Base-by-base conservation (phyloP, 2,797 vertebrate genomes). In the Epinephelus malabaricus region DNA sequence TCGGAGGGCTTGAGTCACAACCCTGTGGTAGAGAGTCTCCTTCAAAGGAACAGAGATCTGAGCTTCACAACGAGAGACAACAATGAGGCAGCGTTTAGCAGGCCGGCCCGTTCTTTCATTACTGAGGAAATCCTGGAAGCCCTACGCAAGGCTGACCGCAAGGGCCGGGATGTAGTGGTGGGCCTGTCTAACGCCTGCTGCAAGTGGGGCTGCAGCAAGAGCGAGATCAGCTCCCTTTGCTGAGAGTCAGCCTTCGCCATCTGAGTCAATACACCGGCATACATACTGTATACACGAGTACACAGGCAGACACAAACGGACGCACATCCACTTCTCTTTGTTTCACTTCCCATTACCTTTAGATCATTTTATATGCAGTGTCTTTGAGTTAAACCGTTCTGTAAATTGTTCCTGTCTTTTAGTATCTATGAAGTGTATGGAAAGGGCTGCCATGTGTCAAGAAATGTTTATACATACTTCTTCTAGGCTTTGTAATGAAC, bases 191-290 rank as follows among this genome's bases (percentile, higher is more conserved):
- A 94, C 1, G 95, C 93, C 71, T 97, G 97, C 90, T 98, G 97
- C 91, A 96, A 96, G 76, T 96, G 95, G 96, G 96, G 97, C 4
- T 98, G 97, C 89, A 97, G 95, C 90, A 97, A 97, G 86, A 96
- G 92, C 9, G 96, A 97, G 79, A 97, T 97, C 86, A 97, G 97
- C 91, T 96, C 95, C 10, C 94, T 97, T 27, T 98, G 97, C 82
- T 98, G 94, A 95, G 59, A 81, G 69, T 65, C 30, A 1, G 38
- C 21, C 25, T 47, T 64, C 1, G 2, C 14, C 30, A 53, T 45
- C 8, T 69, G 21, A 56, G 63, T 7, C 15, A 27, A 49, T 34
- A 56, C 55, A 51, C 4, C 23, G 5, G 46, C 63, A 64, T 40
- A 58, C 50, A 59, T 11, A 72, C 9, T 64, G 14, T 50, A 63